A percentile compares a stretch with the other conserved stretches of the same genome.
Evolutionary conservation across 2,797 vertebrate genomes (phyloP).

Genomic region (Allochrocebus solatus): DNA sequence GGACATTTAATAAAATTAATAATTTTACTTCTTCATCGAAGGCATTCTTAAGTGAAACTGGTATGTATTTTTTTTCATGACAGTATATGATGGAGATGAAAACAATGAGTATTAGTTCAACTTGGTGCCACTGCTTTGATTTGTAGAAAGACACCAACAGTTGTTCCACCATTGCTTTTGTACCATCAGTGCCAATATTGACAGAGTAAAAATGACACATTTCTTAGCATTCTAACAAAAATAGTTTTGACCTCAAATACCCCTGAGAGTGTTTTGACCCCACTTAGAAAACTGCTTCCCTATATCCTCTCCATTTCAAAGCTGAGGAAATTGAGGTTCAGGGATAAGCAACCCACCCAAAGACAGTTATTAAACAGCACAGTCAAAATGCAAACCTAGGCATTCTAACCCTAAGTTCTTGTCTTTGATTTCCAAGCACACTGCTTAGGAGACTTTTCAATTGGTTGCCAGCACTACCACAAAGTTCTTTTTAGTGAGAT

Average conservation of each 20-base stretch:
- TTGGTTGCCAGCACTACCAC: background rate
- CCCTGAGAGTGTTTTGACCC: background rate
- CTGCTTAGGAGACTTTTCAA: background rate
- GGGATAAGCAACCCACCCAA: background rate
- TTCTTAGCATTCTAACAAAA: background rate
- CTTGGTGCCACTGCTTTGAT: background rate
- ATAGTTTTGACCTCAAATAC: background rate
- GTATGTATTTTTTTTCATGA: background rate
- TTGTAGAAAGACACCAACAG: background rate
- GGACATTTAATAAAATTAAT: background rate
- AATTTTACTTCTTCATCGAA: background rate
- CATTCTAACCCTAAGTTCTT: background rate
- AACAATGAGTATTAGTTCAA: background rate
- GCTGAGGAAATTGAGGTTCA: background rate
- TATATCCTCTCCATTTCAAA: background rate
- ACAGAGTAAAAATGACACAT: background rate
- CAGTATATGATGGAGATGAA: background rate
- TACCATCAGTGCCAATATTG: background rate
- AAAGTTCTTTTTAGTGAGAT: background rate
- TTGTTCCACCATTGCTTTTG: background rate
- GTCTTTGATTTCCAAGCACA: background rate
- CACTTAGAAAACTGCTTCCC: background rate
- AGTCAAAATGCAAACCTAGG: background rate
- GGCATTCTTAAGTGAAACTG: background rate
- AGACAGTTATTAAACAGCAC: background rate